These are phyloP conservation scores for Artemia sinica DNA, from an alignment of 2,888 invertebrate genomes.

Conservation along the genomic window DNA sequence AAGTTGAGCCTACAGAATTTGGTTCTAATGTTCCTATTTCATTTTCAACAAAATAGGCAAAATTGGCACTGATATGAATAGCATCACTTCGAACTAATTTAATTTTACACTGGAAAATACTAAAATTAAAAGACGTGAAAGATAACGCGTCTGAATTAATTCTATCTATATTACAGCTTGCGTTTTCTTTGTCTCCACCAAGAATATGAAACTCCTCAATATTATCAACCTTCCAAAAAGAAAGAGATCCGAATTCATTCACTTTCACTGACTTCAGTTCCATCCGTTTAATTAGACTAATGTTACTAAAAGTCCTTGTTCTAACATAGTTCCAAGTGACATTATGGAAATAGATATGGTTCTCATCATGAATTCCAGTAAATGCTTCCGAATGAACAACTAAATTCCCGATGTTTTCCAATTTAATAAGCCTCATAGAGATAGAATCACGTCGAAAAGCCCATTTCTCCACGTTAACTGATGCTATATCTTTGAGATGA, in stretches of 20 bases:
- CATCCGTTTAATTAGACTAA: neutral
- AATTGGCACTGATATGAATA: neutral
- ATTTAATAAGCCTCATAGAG: slow-evolving; percentile 11
- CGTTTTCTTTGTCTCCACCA: neutral
- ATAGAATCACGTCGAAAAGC: slow-evolving; percentile 3
- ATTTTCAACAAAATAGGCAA: neutral
- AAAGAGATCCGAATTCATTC: neutral
- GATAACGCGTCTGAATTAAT: neutral
- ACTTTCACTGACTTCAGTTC: slow-evolving; percentile 1
- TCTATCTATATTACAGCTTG: slow-evolving; percentile 7
- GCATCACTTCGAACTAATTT: slow-evolving; percentile 1
- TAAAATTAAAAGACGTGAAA: neutral
- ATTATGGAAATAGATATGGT: slow-evolving; percentile 14
- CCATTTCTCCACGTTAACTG: neutral
- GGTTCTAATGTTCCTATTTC: neutral
- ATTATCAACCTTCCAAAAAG: slow-evolving; percentile 7
- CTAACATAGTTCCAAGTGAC: slow-evolving; percentile 14
- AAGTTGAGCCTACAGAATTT: neutral
- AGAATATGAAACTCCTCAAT: neutral
- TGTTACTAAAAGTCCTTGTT: slow-evolving; percentile 1
- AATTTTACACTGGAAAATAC: neutral
- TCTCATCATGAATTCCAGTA: neutral
- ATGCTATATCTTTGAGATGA: slow-evolving; percentile 1
- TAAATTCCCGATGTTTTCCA: slow-evolving; percentile 15
- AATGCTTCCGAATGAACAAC: slow-evolving; percentile 13